These are phyloP conservation scores for Chaitophorus viminalis DNA, from an alignment of 2,888 invertebrate genomes.

Conservation along the genomic window DNA sequence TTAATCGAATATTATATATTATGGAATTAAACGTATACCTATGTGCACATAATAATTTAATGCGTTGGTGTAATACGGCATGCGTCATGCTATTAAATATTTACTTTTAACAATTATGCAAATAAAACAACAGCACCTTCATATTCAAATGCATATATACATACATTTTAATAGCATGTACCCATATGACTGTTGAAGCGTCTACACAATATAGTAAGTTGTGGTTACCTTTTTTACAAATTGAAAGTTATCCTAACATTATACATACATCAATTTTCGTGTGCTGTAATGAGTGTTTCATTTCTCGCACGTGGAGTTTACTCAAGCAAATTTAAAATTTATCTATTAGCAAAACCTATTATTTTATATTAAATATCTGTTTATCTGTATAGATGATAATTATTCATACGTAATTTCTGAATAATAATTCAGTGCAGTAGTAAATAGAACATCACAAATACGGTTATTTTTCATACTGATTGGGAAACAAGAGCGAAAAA, in stretches of 20 bases:
- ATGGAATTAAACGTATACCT: not conserved
- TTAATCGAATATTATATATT: no score
- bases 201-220: not conserved
- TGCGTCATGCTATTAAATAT: not conserved
- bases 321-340: not conserved
- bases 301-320: not conserved
- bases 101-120: not conserved
- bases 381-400: constrained; percentile 33
- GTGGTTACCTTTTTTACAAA: not conserved
- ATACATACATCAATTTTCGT: not conserved
- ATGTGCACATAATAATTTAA: not conserved
- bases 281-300: not conserved
- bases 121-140: not conserved
- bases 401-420: constrained; percentile 21
- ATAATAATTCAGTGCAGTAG: not conserved
- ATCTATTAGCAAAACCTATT: not conserved
- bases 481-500: constrained; percentile 10
- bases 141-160: not conserved
- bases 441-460: not conserved
- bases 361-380: not conserved
- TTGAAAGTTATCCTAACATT: not conserved
- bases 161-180: not conserved
- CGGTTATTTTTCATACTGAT: not conserved
- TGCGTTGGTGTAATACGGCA: not conserved
- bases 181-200: not conserved